These are phyloP conservation scores for Sesamia inferens DNA, from an alignment of 2,888 invertebrate species.

Conservation along the genomic window DNA sequence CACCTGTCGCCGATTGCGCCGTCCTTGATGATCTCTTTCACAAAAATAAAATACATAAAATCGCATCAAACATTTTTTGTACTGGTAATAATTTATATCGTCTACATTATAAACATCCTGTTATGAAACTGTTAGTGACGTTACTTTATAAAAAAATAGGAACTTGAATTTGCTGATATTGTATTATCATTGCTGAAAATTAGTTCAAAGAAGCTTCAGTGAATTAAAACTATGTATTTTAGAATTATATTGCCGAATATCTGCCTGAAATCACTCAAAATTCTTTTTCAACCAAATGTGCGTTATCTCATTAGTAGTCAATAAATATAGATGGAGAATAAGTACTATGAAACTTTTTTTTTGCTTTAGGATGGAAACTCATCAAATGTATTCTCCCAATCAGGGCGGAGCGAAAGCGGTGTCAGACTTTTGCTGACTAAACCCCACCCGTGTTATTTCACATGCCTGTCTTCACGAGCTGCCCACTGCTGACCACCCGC, in stretches of 20 bases:
- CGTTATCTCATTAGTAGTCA: neutral
- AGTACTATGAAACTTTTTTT: too few relatives aligned
- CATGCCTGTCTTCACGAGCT: too few relatives aligned
- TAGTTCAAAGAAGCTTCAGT: neutral
- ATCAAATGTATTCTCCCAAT: too few relatives aligned
- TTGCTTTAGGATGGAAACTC: too few relatives aligned
- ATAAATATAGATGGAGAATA: neutral
- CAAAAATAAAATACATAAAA: slow-evolving; percentile 65
- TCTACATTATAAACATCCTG: slow-evolving; percentile 71
- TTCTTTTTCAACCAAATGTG: neutral
- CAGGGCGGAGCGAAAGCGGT: too few relatives aligned
- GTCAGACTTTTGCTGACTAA: too few relatives aligned
- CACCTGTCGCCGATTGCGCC: slow-evolving; percentile 63
- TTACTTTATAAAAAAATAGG: slow-evolving; percentile 12
- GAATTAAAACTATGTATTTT: neutral
- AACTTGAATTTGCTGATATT: slow-evolving; percentile 25
- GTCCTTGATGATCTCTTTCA: slow-evolving; percentile 68
- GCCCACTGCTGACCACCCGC: too few relatives aligned
- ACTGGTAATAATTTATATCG: slow-evolving; percentile 54
- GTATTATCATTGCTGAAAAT: slow-evolving; percentile 35
- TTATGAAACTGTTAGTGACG: slow-evolving; percentile 37
- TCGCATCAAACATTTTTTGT: slow-evolving; percentile 65
- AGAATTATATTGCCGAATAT: slow-evolving; percentile 1
- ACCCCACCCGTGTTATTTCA: too few relatives aligned
- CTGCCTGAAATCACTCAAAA: slow-evolving; percentile 8